Evolutionary conservation across 2,113 vertebrate species (phyloP), one percentile per base, ranked within the genome.

Genomic region (Strix aluco): DNA sequence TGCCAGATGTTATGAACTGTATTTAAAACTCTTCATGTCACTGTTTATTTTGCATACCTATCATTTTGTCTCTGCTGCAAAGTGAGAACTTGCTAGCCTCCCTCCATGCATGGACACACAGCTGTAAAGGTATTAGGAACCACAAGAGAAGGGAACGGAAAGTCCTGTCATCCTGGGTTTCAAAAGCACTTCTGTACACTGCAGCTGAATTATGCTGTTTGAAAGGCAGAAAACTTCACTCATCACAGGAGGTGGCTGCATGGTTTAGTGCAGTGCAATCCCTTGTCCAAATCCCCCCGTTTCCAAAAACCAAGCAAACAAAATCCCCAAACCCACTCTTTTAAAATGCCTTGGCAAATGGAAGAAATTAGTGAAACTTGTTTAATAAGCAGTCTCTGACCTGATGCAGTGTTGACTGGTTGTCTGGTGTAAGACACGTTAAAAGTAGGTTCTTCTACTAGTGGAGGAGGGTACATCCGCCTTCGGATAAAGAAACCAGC

Each of bases 391-490:
- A 77, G 63, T n/a, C 29, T 94, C 98, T 98, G 95, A 99, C 99
- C 99, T 98, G 99, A 98, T 10, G 98, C 88, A 88, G 96, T 97
- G 70, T 92, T 97, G 72, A 98, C 98, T 52, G 99, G 98, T 86
- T 99, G 99, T 87, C 99, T 98, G 96, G 99, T 99, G 97, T 99
- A 99, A 91, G 99, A 99, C 71, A 99, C 99, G 0, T 99, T 99
- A 98, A 99, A 99, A 34, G 98, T 97, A 3, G 99, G 98, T 82
- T 99, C 99, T 78, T 99, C 99, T 49, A 98, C 98, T 97, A 99
- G 97, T 5, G 98, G 98, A 15, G 99, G 99, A 19, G 99, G 99
- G 77, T 99, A 99, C 98, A 99, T 99, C 91, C 99, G 97, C 57
- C 99, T 98, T 86, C 99, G 99, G 95, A 99, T 99, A 94, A 99